These are phyloP conservation scores for Agrochola macilenta DNA, from an alignment of 2,888 invertebrate species.

Conservation along the genomic window DNA sequence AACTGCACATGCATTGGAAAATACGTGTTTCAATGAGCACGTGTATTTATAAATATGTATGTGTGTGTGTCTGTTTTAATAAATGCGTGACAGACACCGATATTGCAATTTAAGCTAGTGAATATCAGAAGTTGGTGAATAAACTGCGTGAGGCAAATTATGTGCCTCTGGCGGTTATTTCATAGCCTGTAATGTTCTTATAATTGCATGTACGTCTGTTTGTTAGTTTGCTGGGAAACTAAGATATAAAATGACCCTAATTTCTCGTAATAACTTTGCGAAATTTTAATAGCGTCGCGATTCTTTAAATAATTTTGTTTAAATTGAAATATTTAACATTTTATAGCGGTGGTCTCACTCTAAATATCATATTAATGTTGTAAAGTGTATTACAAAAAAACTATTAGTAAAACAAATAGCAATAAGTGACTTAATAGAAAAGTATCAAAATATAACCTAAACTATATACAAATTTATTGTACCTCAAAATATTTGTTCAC, in stretches of 20 bases:
- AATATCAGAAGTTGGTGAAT: not conserved
- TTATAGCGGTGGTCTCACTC: too few relatives aligned
- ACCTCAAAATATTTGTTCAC: slow-evolving; percentile 11
- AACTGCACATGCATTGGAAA: slow-evolving; percentile 23
- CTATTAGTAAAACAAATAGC: not conserved
- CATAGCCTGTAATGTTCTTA: slow-evolving; percentile 20
- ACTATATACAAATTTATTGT: not conserved
- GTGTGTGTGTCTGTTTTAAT: not conserved
- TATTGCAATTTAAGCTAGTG: slow-evolving; percentile 29
- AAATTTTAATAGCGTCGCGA: not conserved
- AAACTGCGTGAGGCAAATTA: slow-evolving; percentile 7
- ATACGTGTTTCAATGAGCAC: slow-evolving; percentile 13
- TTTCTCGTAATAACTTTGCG: not conserved
- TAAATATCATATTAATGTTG: not conserved
- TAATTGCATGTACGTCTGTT: slow-evolving; percentile 24
- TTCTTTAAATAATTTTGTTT: slow-evolving; percentile 3
- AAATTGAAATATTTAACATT: not conserved
- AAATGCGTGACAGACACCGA: not conserved
- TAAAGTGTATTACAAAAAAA: not conserved
- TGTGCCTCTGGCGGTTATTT: slow-evolving; percentile 25
- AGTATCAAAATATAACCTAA: not conserved
- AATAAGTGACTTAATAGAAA: not conserved
- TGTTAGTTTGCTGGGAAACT: slow-evolving; percentile 14
- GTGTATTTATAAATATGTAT: not conserved
- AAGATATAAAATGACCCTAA: not conserved